Evolutionary conservation across 30 jellyfish, hydroid and myxozoan genomes (phyloP).

Genomic region (Hydractinia symbiolongicarpus): DNA sequence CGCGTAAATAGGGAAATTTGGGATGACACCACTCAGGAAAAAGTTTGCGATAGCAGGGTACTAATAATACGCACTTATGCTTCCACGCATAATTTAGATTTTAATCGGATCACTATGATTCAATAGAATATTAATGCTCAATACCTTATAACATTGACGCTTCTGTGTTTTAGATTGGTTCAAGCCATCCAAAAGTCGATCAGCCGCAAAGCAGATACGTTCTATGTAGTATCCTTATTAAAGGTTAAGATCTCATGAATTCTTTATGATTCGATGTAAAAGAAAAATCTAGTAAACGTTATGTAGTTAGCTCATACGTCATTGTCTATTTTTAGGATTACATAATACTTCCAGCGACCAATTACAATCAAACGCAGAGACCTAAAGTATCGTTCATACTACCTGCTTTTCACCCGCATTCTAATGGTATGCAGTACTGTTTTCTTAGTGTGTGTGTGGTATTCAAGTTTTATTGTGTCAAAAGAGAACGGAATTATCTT

Average conservation of each 20-base stretch:
- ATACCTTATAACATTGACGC: too few relatives aligned
- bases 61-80: too few relatives aligned
- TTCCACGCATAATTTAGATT: too few relatives aligned
- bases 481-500: too few relatives aligned
- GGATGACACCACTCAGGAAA: too few relatives aligned
- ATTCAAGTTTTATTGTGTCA: background rate
- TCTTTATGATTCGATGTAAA: too few relatives aligned
- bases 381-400: slow-evolving; percentile 65
- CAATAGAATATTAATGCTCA: too few relatives aligned
- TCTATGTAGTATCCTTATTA: slow-evolving; percentile 43
- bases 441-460: background rate
- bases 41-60: too few relatives aligned
- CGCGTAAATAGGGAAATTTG: too few relatives aligned
- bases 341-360: slow-evolving; percentile 57
- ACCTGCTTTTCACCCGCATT: slow-evolving; percentile 39
- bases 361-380: slow-evolving; percentile 47
- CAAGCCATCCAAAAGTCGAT: slow-evolving; percentile 47
- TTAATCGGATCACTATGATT: too few relatives aligned
- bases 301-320: background rate
- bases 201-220: slow-evolving; percentile 50
- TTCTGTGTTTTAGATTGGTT: slow-evolving; percentile 33
- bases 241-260: slow-evolving; percentile 22
- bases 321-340: slow-evolving; percentile 52
- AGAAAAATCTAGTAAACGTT: too few relatives aligned
- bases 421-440: slow-evolving; percentile 31